Percentiles rank a stretch among this genome's conserved stretches.
Conservation (phyloP, 2,888 invertebrate genomes). For the Flabesymbios commensalis region DNA sequence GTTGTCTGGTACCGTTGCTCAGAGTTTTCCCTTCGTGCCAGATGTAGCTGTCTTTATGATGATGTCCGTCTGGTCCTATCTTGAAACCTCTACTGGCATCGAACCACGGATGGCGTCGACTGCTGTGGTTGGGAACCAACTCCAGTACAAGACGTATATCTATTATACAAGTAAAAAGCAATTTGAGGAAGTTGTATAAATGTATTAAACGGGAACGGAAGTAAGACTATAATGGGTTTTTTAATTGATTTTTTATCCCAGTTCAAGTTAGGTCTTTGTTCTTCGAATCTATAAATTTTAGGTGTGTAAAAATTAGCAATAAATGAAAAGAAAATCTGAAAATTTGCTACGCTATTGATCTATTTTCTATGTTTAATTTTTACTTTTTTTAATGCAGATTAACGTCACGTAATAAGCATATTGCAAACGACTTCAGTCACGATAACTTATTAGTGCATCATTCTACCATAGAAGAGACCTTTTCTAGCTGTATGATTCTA, state of each 20-base stretch:
- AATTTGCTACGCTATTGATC: background rate
- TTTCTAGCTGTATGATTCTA: too few species aligned
- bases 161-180: slow-evolving; percentile 27
- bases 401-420: too few species aligned
- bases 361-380: background rate
- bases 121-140: slow-evolving; percentile 69
- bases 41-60: slow-evolving; percentile 76
- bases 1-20: slow-evolving; percentile 35
- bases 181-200: too few species aligned
- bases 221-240: background rate
- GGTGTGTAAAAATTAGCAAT: too few species aligned
- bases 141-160: slow-evolving; percentile 81
- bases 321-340: too few species aligned
- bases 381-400: background rate
- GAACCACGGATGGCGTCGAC: slow-evolving; percentile 75
- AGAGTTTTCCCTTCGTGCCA: slow-evolving; percentile 69
- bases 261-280: too few species aligned
- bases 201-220: too few species aligned
- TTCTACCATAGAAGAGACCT: too few species aligned
- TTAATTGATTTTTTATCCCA: background rate
- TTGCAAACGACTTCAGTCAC: too few species aligned
- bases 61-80: slow-evolving; percentile 60
- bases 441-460: too few species aligned
- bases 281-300: too few species aligned
- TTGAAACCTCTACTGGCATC: slow-evolving; percentile 65